These are phyloP conservation scores for Bombylius discolor DNA, from an alignment of 2,888 invertebrate genomes.

Conservation along the genomic window DNA sequence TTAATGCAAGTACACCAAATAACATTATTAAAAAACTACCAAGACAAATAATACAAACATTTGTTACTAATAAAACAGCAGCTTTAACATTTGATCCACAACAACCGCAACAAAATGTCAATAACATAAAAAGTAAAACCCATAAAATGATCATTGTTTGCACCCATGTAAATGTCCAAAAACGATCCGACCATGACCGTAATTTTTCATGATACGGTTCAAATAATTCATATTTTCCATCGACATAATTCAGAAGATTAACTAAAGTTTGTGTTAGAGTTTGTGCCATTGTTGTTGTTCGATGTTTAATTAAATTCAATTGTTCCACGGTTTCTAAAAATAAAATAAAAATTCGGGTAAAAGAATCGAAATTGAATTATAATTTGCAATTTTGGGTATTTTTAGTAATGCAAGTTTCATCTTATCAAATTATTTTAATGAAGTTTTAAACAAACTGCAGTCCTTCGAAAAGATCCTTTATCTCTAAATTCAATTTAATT, in stretches of 20 bases:
- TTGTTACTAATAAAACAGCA: conserved; percentile 28
- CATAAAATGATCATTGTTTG: conserved; percentile 29
- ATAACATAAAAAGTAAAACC: conserved; percentile 30
- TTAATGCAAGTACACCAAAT: conserved; percentile 30
- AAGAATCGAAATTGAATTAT: too few relatives aligned
- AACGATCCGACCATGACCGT: conserved; percentile 26
- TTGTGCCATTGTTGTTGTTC: conserved; percentile 33
- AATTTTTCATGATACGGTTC: conserved; percentile 28
- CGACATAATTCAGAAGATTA: conserved; percentile 27
- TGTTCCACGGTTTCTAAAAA: conserved; percentile 32
- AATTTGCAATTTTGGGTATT: too few relatives aligned
- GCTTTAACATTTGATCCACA: conserved; percentile 33
- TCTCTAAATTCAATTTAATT: too few relatives aligned
- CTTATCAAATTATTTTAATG: too few relatives aligned
- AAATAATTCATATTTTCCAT: conserved; percentile 27
- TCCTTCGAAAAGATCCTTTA: too few relatives aligned
- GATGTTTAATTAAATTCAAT: conserved; percentile 31
- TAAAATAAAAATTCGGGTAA: neutral
- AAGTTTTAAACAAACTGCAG: too few relatives aligned
- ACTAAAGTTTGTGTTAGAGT: conserved; percentile 30
- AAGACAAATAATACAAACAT: conserved; percentile 29
- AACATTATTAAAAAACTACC: conserved; percentile 29
- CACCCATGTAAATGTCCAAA: conserved; percentile 32
- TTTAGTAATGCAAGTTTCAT: too few relatives aligned
- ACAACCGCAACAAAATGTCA: conserved; percentile 32